Base-by-base conservation (phyloP, 2,797 vertebrate species). In the Mormyrus hasselquistii region DNA sequence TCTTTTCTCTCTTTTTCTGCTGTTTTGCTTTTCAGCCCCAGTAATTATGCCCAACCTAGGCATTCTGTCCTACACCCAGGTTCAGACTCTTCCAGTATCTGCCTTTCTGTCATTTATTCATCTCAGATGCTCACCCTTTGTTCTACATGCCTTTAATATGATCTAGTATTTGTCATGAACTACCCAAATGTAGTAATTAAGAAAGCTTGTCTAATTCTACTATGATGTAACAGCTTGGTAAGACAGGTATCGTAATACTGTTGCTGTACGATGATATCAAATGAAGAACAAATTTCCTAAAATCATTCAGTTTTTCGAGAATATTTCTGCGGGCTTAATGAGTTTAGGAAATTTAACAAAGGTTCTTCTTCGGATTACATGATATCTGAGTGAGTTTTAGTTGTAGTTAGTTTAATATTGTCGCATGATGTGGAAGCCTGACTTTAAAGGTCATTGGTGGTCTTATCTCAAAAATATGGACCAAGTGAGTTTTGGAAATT, bases 21-120 rank as follows among this genome's bases (percentile, higher is more conserved):
- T 87, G 49, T 57, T 59, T 79, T n/a, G 50, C 89, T 76, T 86
- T 89, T 57, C 52, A 89, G 29, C 50, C 41, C 16, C 65, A 69
- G 52, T 47, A 19, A 57, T 22, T 76, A 55, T 76, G 62, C 34
- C 53, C 19, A n/a, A 44, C 69, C 50, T 89, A 59, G 62, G 49
- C 50, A 65, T 55, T 12, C 10, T 38, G 62, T 10, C 49, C 16
- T 29, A 59, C 29, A 38, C 53, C 79, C 83, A 38, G 59, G n/a
- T 5, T 52, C 83, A 53, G n/a, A 52, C 82, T 85, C 44, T 85
- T 19, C 44, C 82, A 22, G 41, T 84, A 49, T 50, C n/a, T 25
- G 19, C 9, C 4, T 25, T 12, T 50, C 44, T 14, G 83, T 85
- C 49, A 49, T 29, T 14, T 25, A 50, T 50, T 50, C 49, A 49